Conservation (phyloP, 2,113 vertebrate species). For the Lagopus leucura region DNA sequence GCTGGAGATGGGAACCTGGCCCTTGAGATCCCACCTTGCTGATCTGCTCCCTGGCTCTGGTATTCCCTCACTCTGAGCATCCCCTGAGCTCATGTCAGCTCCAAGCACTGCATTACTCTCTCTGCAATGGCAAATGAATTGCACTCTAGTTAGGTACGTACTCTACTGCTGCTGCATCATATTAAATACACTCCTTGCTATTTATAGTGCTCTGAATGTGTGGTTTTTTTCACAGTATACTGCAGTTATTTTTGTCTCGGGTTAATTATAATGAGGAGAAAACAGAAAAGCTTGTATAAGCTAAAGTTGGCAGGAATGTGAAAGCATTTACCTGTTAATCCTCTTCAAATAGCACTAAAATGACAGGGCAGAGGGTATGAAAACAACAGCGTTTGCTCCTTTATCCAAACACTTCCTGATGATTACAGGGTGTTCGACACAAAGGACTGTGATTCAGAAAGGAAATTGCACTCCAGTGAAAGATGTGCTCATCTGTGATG, state of each 20-base stretch:
- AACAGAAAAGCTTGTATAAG: neutral
- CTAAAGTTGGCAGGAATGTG: neutral
- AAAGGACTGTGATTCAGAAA: slow-evolving; percentile 56
- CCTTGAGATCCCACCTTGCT: neutral
- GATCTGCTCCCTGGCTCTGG: neutral
- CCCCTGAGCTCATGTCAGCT: neutral
- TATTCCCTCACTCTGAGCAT: neutral
- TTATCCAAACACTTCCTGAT: slow-evolving; percentile 42
- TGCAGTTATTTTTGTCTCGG: neutral
- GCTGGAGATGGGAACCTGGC: neutral
- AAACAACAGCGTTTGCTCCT: slow-evolving; percentile 55
- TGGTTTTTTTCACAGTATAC: neutral
- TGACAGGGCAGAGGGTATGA: slow-evolving; percentile 60
- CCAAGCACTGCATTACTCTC: neutral
- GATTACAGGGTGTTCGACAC: slow-evolving; percentile 49
- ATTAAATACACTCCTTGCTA: neutral
- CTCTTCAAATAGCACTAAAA: slow-evolving; percentile 60
- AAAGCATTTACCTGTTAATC: slow-evolving; percentile 57
- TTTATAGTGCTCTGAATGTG: neutral
- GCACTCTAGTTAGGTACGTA: neutral
- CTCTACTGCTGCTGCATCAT: neutral
- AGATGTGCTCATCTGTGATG: slow-evolving; percentile 49
- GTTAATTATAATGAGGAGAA: neutral
- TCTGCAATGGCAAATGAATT: neutral
- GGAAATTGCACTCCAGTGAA: slow-evolving; percentile 53